Conservation (phyloP, 2,797 vertebrate genomes). For the Betta splendens region DNA sequence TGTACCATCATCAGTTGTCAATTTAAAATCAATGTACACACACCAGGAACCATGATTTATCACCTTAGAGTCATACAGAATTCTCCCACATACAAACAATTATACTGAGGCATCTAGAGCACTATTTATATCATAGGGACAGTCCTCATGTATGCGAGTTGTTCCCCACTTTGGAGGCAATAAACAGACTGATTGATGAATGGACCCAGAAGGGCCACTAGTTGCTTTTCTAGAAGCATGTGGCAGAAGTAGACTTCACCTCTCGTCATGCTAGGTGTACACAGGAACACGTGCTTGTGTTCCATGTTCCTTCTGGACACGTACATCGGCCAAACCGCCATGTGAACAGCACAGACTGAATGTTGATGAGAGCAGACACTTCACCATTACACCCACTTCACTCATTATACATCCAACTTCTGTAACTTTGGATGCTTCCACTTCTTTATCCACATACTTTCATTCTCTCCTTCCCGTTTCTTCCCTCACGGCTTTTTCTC, state of each 20-base stretch:
- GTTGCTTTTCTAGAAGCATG: conserved; percentile 36
- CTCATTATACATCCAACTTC: conserved; percentile 32
- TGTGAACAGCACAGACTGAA: conserved; percentile 52
- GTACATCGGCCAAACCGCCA: conserved; percentile 53
- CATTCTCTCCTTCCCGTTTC: conserved; percentile 10
- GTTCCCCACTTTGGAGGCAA: conserved; percentile 23
- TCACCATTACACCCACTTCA: conserved; percentile 23
- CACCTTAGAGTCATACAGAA: too few relatives aligned
- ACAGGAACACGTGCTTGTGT: conserved; percentile 14
- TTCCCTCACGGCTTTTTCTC: not conserved
- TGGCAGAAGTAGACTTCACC: conserved; percentile 33
- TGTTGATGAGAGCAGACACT: conserved; percentile 32
- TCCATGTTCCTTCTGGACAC: conserved; percentile 23
- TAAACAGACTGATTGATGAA: conserved; percentile 8
- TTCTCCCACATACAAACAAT: not conserved
- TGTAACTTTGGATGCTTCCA: conserved; percentile 7
- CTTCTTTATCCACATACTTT: conserved; percentile 3
- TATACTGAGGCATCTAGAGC: too few relatives aligned
- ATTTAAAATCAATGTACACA: too few relatives aligned
- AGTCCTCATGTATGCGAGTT: conserved; percentile 12
- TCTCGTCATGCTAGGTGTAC: conserved; percentile 9
- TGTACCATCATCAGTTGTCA: too few relatives aligned
- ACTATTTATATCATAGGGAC: too few relatives aligned
- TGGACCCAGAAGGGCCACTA: conserved; percentile 18
- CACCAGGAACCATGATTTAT: too few relatives aligned